Base-by-base conservation (phyloP, 2,888 invertebrate species). In the Eilema caniola region DNA sequence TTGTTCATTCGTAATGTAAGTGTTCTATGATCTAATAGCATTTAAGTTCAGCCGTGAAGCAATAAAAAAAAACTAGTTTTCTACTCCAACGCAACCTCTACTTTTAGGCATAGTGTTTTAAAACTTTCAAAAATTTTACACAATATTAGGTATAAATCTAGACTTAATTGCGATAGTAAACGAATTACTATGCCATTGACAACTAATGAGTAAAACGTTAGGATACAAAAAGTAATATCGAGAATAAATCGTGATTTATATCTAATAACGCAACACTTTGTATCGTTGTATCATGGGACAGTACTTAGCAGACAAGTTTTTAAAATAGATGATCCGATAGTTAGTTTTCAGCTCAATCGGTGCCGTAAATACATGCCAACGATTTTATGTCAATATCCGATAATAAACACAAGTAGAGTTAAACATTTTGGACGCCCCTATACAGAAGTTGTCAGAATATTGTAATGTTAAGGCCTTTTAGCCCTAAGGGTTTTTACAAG, bases 401-500 rank as follows among this genome's bases (percentile, higher is more conserved):
- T 70, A 72, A 83, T 82, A 81, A 71, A 81, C 85, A 81, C 78
- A 78, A 78, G 84, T 57, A 59, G 24, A 78, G 85, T 83, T 86
- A 75, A 88, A 87, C 79, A 86, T 91, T 89, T 92, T 92, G 87
- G 90, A 92, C 86, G 85, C 82, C 89, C 89, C 85, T 92, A 89
- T 92, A 92, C 89, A 91, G 88, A 91, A 85, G 88, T 91, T 88
- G 88, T 88, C 90, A 86, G 83, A 84, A 81, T 82, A 83, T 61
- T 31, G 28, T 79, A 41, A 47, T 65, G 62, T 75, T 66, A 88
- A 88, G 91, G 93, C 93, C 93, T 94, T 94, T 90, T 94, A 93
- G 92, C 87, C 80, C 77, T 93, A 92, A 93, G 92, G 89, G 87
- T 84, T 88, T 89, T 85, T 86, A 90, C 87, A 90, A 86, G 83